A percentile compares a stretch with the other conserved stretches of the same genome.
Evolutionary conservation across 2,113 vertebrate genomes (phyloP).

Genomic region (Tychaedon coryphoeus): DNA sequence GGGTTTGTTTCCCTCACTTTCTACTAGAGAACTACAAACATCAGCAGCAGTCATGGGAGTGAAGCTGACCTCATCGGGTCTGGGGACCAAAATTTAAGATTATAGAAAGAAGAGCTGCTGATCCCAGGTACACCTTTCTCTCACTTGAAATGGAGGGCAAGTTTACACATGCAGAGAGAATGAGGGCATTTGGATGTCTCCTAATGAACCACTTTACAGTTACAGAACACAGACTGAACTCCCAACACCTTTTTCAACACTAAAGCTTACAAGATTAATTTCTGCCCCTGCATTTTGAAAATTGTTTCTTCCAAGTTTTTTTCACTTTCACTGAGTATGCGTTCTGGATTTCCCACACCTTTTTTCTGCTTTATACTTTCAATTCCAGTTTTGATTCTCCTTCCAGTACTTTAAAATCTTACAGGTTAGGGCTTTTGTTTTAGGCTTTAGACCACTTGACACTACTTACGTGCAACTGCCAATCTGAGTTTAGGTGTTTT

Average conservation of each 20-base stretch:
- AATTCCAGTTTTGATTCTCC: background rate
- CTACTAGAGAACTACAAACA: background rate
- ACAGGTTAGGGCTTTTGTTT: background rate
- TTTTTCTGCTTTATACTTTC: background rate
- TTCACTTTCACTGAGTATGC: background rate
- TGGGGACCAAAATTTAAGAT: background rate
- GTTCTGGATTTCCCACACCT: background rate
- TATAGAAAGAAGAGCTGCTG: background rate
- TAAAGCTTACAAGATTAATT: background rate
- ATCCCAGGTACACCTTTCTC: background rate
- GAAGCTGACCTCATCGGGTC: background rate
- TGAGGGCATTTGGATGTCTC: background rate
- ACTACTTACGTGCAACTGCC: background rate
- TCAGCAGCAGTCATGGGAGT: fast-evolving
- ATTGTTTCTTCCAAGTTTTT: background rate
- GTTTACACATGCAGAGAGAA: background rate
- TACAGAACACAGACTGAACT: background rate
- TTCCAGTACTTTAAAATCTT: background rate
- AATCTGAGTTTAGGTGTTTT: background rate
- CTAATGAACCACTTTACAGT: background rate
- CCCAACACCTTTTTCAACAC: background rate
- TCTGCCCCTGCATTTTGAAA: background rate
- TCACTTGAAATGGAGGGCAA: background rate
- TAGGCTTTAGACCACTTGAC: background rate
- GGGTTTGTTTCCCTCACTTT: background rate